Evolutionary conservation across 2,113 vertebrate genomes (phyloP).

Genomic region (Neogobius melanostomus): DNA sequence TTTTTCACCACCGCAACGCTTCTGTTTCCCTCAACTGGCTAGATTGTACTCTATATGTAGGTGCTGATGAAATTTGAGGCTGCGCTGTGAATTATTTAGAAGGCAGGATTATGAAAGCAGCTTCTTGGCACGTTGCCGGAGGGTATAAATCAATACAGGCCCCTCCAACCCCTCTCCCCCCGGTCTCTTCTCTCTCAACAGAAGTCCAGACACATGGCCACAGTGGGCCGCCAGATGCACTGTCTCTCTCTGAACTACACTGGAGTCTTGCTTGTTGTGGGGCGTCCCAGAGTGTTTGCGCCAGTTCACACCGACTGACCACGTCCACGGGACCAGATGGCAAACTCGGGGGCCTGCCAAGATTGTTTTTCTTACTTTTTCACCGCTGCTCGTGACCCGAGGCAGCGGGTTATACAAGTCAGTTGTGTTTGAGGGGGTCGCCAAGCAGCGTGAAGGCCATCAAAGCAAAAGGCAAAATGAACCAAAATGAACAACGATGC

Average conservation of each 20-base stretch:
- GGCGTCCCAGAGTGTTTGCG: background rate
- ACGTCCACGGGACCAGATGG: slow-evolving; percentile 71
- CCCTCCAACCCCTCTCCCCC: background rate
- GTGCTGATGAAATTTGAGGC: slow-evolving; percentile 71
- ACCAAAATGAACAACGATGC: no score
- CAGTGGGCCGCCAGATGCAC: slow-evolving; percentile 52
- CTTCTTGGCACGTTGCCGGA: slow-evolving; percentile 55
- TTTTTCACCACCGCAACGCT: slow-evolving; percentile 13
- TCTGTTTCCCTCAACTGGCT: slow-evolving; percentile 25
- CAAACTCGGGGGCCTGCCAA: slow-evolving; percentile 51
- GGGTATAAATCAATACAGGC: slow-evolving; percentile 68
- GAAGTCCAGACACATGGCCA: slow-evolving; percentile 62
- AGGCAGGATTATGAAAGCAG: slow-evolving; percentile 71
- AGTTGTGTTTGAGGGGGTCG: slow-evolving; percentile 17
- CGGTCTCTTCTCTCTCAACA: slow-evolving; percentile 32
- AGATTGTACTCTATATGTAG: slow-evolving; percentile 65
- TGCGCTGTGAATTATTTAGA: slow-evolving; percentile 74
- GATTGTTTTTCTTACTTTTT: slow-evolving; percentile 29
- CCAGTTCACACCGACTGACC: slow-evolving; percentile 62
- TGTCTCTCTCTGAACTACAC: slow-evolving; percentile 33
- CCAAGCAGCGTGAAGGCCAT: slow-evolving; percentile 8
- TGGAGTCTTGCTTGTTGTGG: slow-evolving; percentile 31
- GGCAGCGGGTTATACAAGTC: slow-evolving; percentile 3
- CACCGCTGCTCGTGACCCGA: slow-evolving; percentile 30
- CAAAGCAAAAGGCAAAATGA: background rate